Conservation (phyloP, 2,113 vertebrate species). For the Gambusia holbrooki region DNA sequence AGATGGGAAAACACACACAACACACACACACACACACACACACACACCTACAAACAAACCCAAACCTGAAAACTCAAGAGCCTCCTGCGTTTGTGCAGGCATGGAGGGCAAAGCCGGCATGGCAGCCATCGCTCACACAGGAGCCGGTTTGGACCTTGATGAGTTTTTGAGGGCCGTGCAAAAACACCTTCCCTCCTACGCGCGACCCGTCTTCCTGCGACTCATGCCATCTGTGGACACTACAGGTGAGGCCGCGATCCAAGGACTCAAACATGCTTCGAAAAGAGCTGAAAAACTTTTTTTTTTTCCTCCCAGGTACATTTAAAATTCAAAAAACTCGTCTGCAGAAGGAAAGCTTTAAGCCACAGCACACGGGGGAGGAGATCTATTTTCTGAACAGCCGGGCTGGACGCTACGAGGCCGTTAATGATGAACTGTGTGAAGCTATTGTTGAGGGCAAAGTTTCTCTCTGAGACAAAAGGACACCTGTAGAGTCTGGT, state of each 20-base stretch:
- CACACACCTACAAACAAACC: neutral
- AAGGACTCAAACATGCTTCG: neutral
- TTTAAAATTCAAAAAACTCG: conserved; percentile 91
- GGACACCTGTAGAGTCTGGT: neutral
- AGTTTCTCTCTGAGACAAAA: conserved; percentile 71
- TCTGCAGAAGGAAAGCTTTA: conserved; percentile 84
- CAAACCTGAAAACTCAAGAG: neutral
- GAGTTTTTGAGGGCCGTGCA: conserved; percentile 79
- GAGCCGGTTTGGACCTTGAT: conserved; percentile 76
- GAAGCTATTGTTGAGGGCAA: conserved; percentile 76
- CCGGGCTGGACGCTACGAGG: conserved; percentile 80
- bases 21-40: too few species aligned
- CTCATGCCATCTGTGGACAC: conserved; percentile 86
- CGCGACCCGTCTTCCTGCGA: conserved; percentile 87
- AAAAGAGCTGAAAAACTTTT: neutral
- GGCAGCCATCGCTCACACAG: conserved; percentile 84
- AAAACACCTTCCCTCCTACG: conserved; percentile 86
- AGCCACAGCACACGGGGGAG: conserved; percentile 79
- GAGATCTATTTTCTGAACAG: conserved; percentile 85
- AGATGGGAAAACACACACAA: neutral
- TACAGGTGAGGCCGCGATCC: conserved; percentile 80
- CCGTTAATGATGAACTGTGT: conserved; percentile 78
- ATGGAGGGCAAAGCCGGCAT: conserved; percentile 92
- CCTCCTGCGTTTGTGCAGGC: conserved; percentile 71
- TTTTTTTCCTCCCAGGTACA: conserved; percentile 77